These are phyloP conservation scores for Drosophila melanica DNA, from an alignment of 1,140 invertebrate genomes.

Conservation along the genomic window DNA sequence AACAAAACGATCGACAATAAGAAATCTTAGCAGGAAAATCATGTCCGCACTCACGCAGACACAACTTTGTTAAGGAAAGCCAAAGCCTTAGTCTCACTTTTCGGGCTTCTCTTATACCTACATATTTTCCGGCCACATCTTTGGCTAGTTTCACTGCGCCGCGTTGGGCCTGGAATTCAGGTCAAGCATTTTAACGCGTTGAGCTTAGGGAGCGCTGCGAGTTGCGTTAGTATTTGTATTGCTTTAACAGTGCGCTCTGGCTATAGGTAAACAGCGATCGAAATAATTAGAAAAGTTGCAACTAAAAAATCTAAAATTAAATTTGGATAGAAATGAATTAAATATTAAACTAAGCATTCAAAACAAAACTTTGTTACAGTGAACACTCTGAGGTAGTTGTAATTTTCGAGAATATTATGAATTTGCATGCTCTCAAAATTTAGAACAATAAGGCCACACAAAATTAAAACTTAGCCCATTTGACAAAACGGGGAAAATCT, in stretches of 20 bases:
- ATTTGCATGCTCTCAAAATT: too few relatives aligned
- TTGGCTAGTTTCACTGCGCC: conserved; percentile 25
- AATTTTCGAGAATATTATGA: too few relatives aligned
- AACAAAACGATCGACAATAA: conserved; percentile 3
- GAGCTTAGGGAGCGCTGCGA: conserved; percentile 23
- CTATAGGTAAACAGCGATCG: neutral
- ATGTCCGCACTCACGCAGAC: conserved; percentile 5
- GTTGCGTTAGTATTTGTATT: conserved; percentile 12
- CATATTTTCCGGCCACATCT: conserved; percentile 3
- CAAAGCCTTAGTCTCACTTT: conserved; percentile 29
- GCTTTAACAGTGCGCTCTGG: neutral
- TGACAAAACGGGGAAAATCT: too few relatives aligned
- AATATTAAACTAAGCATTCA: too few relatives aligned
- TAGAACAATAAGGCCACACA: too few relatives aligned
- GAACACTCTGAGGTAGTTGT: too few relatives aligned
- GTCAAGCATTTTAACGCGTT: conserved; percentile 65
- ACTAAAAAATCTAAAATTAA: too few relatives aligned
- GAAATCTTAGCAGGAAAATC: conserved; percentile 36
- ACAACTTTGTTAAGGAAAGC: conserved; percentile 21
- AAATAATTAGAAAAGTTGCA: neutral
- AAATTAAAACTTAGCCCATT: too few relatives aligned
- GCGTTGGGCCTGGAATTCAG: conserved; percentile 52
- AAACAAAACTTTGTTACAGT: too few relatives aligned
- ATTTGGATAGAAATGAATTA: too few relatives aligned
- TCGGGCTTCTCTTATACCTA: conserved; percentile 8